Evolutionary conservation across 1,140 invertebrate species (phyloP).

Genomic region (Ganaspis sp.): DNA sequence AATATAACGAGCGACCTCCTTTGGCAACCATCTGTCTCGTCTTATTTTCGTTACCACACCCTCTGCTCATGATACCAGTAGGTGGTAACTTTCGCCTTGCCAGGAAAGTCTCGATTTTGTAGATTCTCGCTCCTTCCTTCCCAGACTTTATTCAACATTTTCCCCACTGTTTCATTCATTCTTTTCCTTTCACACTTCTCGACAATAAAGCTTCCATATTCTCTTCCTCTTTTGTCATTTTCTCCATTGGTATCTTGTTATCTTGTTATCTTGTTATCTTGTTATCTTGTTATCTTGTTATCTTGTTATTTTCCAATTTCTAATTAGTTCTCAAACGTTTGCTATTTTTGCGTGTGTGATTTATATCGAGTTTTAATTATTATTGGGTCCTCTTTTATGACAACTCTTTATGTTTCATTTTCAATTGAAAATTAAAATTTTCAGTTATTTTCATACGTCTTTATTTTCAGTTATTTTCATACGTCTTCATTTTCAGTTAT

Average conservation of each 20-base stretch:
- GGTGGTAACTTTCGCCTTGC: background rate
- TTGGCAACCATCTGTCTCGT: constrained; percentile 45
- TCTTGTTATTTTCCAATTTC: too few relatives aligned
- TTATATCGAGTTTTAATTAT: too few relatives aligned
- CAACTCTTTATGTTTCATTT: too few relatives aligned
- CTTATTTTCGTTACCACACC: constrained; percentile 36
- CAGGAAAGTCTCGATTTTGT: background rate
- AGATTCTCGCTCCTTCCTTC: background rate
- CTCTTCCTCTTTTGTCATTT: background rate
- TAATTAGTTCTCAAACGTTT: too few relatives aligned
- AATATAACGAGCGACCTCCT: constrained; percentile 48
- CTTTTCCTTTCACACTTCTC: background rate
- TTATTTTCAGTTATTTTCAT: too few relatives aligned
- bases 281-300: too few relatives aligned
- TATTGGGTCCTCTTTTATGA: too few relatives aligned
- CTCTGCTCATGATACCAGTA: background rate
- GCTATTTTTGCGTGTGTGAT: too few relatives aligned
- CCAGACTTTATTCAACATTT: background rate
- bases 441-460: too few relatives aligned
- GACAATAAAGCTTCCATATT: background rate
- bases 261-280: background rate
- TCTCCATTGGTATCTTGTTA: background rate
- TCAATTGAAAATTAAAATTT: too few relatives aligned
- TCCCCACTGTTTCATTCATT: background rate
- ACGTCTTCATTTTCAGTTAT: too few relatives aligned